Evolutionary conservation across 2,797 vertebrate genomes (phyloP).

Genomic region (Arnoldichthys spilopterus): DNA sequence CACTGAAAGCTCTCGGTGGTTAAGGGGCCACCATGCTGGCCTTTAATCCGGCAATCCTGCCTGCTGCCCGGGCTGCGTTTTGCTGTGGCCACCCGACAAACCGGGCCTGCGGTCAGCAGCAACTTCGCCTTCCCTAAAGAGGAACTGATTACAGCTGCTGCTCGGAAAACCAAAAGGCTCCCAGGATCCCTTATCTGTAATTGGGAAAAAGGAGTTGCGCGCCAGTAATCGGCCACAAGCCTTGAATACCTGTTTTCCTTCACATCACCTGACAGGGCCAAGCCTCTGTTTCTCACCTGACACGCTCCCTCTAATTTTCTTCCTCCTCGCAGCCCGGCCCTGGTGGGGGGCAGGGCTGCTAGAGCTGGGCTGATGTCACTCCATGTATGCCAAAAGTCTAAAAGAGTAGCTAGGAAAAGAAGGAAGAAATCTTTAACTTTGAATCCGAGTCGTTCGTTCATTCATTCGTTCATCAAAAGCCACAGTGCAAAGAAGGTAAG

Average conservation of each 20-base stretch:
- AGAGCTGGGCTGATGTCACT: slow-evolving; percentile 31
- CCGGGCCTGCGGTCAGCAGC: slow-evolving; percentile 65
- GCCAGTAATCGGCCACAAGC: slow-evolving; percentile 19
- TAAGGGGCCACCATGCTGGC: slow-evolving; percentile 20
- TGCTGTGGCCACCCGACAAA: slow-evolving; percentile 69
- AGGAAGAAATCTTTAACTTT: no score
- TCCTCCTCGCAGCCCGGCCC: slow-evolving; percentile 6
- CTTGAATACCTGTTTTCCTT: slow-evolving; percentile 73
- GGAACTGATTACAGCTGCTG: slow-evolving; percentile 67
- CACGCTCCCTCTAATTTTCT: slow-evolving; percentile 79
- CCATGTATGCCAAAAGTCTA: not conserved
- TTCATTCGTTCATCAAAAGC: no score
- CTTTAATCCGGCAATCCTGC: slow-evolving; percentile 41
- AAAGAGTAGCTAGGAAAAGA: no score
- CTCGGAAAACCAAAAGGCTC: slow-evolving; percentile 68
- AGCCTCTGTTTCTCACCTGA: slow-evolving; percentile 76
- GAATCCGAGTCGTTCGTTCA: no score
- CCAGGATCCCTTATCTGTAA: slow-evolving; percentile 66
- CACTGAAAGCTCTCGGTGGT: slow-evolving; percentile 25
- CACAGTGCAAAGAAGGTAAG: no score
- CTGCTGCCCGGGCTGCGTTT: slow-evolving; percentile 48
- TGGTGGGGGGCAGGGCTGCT: not conserved
- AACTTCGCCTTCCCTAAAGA: slow-evolving; percentile 61
- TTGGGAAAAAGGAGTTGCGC: slow-evolving; percentile 55
- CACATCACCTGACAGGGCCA: slow-evolving; percentile 73